Conservation (phyloP, 2,888 invertebrate genomes). For the Petrolisthes manimaculis region DNA sequence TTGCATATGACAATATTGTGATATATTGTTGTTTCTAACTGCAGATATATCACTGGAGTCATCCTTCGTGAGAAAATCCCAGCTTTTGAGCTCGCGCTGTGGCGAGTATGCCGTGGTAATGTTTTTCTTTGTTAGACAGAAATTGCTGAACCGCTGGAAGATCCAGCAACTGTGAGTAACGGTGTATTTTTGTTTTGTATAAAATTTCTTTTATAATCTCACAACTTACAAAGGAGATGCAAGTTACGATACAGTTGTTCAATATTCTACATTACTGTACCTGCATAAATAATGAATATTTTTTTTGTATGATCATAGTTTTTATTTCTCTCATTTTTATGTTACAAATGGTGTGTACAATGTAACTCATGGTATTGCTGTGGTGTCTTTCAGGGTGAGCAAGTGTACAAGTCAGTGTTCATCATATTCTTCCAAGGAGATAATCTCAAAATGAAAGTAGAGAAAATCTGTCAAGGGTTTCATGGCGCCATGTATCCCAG, state of each 20-base stretch:
- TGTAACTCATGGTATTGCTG: background rate
- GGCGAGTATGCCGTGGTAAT: conserved; percentile 97
- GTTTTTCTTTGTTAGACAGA: conserved; percentile 96
- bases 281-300: too few species aligned
- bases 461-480: conserved; percentile 99
- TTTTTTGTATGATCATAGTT: too few species aligned
- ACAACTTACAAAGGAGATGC: background rate
- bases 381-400: conserved; percentile 81
- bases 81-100: conserved; percentile 96
- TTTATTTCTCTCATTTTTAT: too few species aligned
- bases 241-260: background rate
- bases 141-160: conserved; percentile 92
- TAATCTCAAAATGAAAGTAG: conserved; percentile 94
- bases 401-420: conserved; percentile 97
- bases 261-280: too few species aligned
- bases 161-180: conserved; percentile 87
- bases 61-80: conserved; percentile 94
- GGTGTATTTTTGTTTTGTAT: background rate
- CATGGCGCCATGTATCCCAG: conserved; percentile 98
- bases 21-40: too few species aligned
- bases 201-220: background rate
- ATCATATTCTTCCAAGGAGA: conserved; percentile 97
- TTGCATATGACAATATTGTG: too few species aligned
- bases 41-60: conserved; percentile 92
- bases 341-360: too few species aligned